Evolutionary conservation across 2,797 vertebrate genomes (phyloP), one percentile per base, ranked within the genome.

Genomic region (Fistularia commersonii): DNA sequence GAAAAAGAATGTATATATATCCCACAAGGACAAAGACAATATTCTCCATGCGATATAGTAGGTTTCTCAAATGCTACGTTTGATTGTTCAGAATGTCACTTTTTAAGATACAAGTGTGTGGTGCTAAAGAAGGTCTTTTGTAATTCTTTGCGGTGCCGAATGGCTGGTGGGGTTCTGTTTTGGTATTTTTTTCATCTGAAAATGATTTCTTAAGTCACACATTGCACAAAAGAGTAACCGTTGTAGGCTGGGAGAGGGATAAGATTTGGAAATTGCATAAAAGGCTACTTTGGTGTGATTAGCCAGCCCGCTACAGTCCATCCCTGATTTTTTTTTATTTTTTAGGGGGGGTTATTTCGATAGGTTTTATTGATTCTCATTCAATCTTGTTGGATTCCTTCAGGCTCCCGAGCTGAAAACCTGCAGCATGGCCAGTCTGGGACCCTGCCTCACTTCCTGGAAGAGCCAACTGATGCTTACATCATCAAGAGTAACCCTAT

Each of bases 401-500:
- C 74, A 90, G 90, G 87, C 15, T 75, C 82, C 39, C 81, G 89
- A 15, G 88, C 82, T 46, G 88, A 86, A 51, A 55, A 80, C 37
- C 73, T 78, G 63, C 87, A 86, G 49, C 84, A 86, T 80, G 87
- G 87, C 43, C 84, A 82, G 54, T 82, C 93, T 0, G 95, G 93
- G 51, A 97, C 95, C 0, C 86, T 99, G 73, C 97, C 97, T n/a
- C 94, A 91, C 66, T 99, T 98, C 70, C 87, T 97, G 87, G 90
- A 96, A 64, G 97, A 98, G 76, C 97, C 97, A 0, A 92, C 93
- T 0, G 95, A 98, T 11, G 96, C 94, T 11, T 99, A 98, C 74
- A 98, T 99, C 37, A 88, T 99, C 72, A 98, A 98, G 84, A 99
- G 93, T 79, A 96, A 97, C 77, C 97, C 96, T 47, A 96, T 99